These are phyloP conservation scores for Diachasma alloeum DNA, from an alignment of 1,140 invertebrate genomes.

Conservation along the genomic window DNA sequence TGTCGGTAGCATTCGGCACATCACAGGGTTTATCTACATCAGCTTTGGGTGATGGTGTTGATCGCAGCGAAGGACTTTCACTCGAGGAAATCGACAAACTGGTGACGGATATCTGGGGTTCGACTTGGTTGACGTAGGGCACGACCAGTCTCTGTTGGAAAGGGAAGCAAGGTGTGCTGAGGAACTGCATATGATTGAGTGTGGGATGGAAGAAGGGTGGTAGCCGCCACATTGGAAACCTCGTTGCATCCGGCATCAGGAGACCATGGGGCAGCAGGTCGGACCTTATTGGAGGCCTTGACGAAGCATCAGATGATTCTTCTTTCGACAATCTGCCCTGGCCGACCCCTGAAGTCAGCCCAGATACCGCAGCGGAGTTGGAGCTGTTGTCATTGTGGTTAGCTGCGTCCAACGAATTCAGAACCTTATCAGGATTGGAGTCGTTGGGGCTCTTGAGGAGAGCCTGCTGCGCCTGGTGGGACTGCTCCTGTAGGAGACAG, in stretches of 20 bases:
- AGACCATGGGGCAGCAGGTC: conserved; percentile 45
- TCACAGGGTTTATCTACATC: not conserved
- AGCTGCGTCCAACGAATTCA: conserved; percentile 54
- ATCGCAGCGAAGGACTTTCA: conserved; percentile 53
- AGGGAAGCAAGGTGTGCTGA: conserved; percentile 56
- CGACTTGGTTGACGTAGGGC: conserved; percentile 54
- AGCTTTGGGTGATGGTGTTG: conserved; percentile 50
- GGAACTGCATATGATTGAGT: conserved; percentile 55
- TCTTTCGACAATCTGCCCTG: conserved; percentile 46
- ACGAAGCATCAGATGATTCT: conserved; percentile 41
- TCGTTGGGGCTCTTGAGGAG: conserved; percentile 51
- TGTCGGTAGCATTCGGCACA: conserved; percentile 42
- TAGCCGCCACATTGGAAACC: conserved; percentile 57
- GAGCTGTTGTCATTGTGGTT: conserved; percentile 58
- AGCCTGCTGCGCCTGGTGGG: conserved; percentile 59
- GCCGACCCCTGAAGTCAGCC: conserved; percentile 49
- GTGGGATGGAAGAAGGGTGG: conserved; percentile 56
- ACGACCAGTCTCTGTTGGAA: conserved; percentile 58
- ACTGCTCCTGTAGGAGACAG: conserved; percentile 81
- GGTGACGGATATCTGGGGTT: conserved; percentile 41
- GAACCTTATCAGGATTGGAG: conserved; percentile 44
- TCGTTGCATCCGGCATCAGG: conserved; percentile 50
- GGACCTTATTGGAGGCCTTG: conserved; percentile 36
- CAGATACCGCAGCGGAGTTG: conserved; percentile 37
- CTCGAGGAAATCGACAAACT: conserved; percentile 55